These are phyloP conservation scores for Cerceris rybyensis DNA, from an alignment of 2,888 invertebrate species.

Conservation along the genomic window DNA sequence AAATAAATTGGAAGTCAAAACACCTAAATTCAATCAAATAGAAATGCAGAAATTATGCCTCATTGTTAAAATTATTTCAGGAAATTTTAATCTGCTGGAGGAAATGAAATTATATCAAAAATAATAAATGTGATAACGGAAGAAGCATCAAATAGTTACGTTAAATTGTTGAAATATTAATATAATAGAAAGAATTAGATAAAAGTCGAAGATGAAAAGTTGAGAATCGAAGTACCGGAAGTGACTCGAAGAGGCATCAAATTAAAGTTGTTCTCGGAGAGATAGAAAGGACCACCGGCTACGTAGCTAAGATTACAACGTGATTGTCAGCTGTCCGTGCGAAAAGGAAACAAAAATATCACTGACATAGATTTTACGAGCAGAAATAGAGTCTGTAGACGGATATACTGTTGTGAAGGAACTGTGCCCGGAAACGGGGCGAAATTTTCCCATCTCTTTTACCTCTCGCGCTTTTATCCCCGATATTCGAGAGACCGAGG, in stretches of 20 bases:
- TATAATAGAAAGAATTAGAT: too few species aligned
- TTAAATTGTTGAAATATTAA: too few species aligned
- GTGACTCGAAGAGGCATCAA: neutral
- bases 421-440: conserved; percentile 1
- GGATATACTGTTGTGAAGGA: conserved; percentile 8
- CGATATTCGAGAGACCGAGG: conserved; percentile 9
- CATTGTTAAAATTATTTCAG: too few species aligned
- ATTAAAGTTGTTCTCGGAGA: neutral
- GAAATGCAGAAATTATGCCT: too few species aligned
- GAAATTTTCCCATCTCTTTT: conserved; percentile 19
- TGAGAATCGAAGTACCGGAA: neutral
- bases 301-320: conserved; percentile 48
- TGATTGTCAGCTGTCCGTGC: conserved; percentile 76
- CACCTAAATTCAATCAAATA: too few species aligned
- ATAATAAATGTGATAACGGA: too few species aligned
- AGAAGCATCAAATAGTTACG: too few species aligned
- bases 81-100: too few species aligned
- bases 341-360: conserved; percentile 76
- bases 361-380: conserved; percentile 74
- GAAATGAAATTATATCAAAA: too few species aligned
- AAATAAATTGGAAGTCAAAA: too few species aligned
- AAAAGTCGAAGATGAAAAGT: too few species aligned
- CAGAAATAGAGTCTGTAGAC: conserved; percentile 67
- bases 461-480: neutral
- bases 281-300: conserved; percentile 38